phyloP scores from a whole-genome alignment of 2,113 vertebrate genomes.

The Alexandromys fortis region DNA sequence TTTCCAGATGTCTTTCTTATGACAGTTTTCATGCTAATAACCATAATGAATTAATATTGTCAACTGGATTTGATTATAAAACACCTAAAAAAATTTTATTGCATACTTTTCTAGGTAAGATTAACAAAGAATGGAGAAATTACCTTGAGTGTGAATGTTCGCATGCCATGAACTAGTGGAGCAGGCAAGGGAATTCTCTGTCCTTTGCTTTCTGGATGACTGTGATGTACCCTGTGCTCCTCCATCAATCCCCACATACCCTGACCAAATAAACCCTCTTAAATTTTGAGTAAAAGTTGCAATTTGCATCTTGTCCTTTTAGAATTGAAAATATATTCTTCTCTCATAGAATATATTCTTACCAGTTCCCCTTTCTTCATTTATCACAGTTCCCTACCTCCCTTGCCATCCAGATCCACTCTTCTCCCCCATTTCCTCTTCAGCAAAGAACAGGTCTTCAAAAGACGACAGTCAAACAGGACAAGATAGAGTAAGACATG shows the following conservation, averaged over 20 bases:
- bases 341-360: neutral
- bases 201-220: neutral
- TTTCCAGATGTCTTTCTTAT: neutral
- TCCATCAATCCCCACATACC: no score
- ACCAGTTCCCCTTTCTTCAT: neutral
- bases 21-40: neutral
- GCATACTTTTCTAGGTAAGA: neutral
- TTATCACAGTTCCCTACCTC: neutral
- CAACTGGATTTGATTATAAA: neutral
- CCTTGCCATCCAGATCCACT: neutral
- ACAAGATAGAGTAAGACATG: neutral
- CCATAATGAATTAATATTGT: no score
- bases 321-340: neutral
- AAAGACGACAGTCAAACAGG: neutral
- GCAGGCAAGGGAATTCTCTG: no score
- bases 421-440: neutral
- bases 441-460: neutral
- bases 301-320: neutral
- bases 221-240: neutral
- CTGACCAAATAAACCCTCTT: neutral
- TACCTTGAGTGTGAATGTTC: no score
- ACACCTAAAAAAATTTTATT: no score
- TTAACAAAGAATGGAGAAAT: neutral
- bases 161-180: neutral
- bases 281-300: neutral